Conservation (phyloP, 2,113 vertebrate genomes). For the Centropus bengalensis region DNA sequence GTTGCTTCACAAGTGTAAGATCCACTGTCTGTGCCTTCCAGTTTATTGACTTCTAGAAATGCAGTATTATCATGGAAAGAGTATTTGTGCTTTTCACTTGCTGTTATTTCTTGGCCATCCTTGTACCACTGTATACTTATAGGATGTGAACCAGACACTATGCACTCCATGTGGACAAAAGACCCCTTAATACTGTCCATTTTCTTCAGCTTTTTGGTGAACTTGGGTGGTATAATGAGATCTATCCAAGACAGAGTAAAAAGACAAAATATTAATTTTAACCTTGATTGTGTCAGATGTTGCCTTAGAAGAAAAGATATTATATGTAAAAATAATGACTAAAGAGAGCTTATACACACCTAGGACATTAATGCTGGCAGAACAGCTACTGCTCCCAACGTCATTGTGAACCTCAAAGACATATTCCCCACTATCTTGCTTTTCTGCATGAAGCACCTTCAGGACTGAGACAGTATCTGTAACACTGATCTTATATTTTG, state of each 20-base stretch:
- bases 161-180: conserved; percentile 93
- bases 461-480: conserved; percentile 89
- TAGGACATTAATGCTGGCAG: conserved; percentile 87
- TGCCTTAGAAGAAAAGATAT: background rate
- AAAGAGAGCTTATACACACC: conserved; percentile 82
- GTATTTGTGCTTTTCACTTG: conserved; percentile 90
- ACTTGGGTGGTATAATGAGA: conserved; percentile 95
- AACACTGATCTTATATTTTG: conserved; percentile 89
- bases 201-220: conserved; percentile 94
- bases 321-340: background rate
- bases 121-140: conserved; percentile 94
- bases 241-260: conserved; percentile 80
- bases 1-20: conserved; percentile 92
- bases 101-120: conserved; percentile 87
- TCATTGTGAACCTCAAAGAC: conserved; percentile 93
- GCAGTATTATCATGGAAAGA: conserved; percentile 96
- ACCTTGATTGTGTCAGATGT: background rate
- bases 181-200: conserved; percentile 95
- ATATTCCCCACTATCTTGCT: conserved; percentile 90
- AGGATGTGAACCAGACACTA: conserved; percentile 94
- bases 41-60: conserved; percentile 91
- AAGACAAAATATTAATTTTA: conserved; percentile 42
- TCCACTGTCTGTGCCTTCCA: conserved; percentile 89
- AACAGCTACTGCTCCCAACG: conserved; percentile 89
- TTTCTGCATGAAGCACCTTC: conserved; percentile 90